A percentile compares a stretch with the other conserved stretches of the same genome.
phyloP scores from a whole-genome alignment of 1,140 invertebrate species.

The Telenomus remus region DNA sequence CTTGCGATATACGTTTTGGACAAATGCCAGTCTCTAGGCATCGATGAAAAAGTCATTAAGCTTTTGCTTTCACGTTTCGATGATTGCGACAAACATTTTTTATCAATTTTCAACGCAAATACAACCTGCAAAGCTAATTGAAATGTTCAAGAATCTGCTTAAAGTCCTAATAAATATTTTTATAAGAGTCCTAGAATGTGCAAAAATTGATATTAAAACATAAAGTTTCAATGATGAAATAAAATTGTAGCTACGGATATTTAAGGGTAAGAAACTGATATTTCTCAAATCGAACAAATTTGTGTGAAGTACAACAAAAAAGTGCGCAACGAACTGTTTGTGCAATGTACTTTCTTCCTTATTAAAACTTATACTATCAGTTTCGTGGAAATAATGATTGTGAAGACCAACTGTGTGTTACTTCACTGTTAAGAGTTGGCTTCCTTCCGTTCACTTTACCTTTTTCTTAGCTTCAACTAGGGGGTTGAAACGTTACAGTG shows the following conservation, averaged over 20 bases:
- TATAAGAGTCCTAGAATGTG: no score
- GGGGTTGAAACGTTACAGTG: conserved; percentile 31
- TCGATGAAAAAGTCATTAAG: conserved; percentile 53
- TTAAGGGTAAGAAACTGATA: no score
- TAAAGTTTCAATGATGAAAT: no score
- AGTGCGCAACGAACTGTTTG: no score
- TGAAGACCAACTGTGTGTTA: conserved; percentile 25
- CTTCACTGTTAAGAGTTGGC: conserved; percentile 45
- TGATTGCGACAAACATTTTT: conserved; percentile 18
- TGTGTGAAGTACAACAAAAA: no score
- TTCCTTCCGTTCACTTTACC: conserved; percentile 47
- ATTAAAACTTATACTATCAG: not conserved
- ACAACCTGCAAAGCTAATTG: no score
- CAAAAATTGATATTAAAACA: no score
- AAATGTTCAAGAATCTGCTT: no score
- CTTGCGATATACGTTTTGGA: conserved; percentile 58
- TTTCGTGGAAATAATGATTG: conserved; percentile 27
- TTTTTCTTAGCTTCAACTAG: conserved; percentile 15
- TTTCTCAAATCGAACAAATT: no score
- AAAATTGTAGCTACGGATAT: no score
- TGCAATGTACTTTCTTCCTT: no score
- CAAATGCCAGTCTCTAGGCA: conserved; percentile 50
- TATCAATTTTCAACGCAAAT: not conserved
- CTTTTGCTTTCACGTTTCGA: conserved; percentile 28
- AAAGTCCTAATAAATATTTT: no score